phyloP scores from a whole-genome alignment of 2,888 invertebrate species.

The Noctua fimbriata region DNA sequence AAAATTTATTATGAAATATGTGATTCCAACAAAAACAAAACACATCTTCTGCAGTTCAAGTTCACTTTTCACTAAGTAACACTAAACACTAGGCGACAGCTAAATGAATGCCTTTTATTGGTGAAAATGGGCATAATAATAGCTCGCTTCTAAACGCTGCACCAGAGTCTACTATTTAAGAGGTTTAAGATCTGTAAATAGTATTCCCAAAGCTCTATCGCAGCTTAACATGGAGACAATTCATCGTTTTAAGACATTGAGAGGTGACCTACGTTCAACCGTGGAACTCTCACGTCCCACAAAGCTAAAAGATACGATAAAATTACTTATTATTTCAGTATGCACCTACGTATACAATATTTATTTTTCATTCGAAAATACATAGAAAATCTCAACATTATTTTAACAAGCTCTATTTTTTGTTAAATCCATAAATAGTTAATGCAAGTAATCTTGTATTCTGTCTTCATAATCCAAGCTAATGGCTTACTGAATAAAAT shows the following conservation, averaged over 20 bases:
- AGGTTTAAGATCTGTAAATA: background rate
- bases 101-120: background rate
- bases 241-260: background rate
- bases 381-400: constrained; percentile 15
- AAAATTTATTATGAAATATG: constrained; percentile 2
- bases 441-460: constrained; percentile 53
- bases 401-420: constrained; percentile 25
- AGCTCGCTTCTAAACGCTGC: background rate
- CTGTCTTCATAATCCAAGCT: constrained; percentile 45
- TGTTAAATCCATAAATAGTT: constrained; percentile 38
- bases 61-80: background rate
- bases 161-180: background rate
- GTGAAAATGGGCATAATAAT: background rate
- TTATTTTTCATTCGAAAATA: constrained; percentile 22
- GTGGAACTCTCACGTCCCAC: background rate
- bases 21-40: background rate
- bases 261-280: background rate
- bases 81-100: background rate
- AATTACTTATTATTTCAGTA: background rate
- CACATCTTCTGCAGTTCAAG: background rate
- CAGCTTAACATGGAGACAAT: background rate
- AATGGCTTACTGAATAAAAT: constrained; percentile 55
- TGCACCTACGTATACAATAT: constrained; percentile 18
- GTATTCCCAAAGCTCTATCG: background rate
- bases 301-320: background rate